These are phyloP conservation scores for Zapus hudsonius DNA, from an alignment of 2,113 vertebrate genomes.

Conservation along the genomic window DNA sequence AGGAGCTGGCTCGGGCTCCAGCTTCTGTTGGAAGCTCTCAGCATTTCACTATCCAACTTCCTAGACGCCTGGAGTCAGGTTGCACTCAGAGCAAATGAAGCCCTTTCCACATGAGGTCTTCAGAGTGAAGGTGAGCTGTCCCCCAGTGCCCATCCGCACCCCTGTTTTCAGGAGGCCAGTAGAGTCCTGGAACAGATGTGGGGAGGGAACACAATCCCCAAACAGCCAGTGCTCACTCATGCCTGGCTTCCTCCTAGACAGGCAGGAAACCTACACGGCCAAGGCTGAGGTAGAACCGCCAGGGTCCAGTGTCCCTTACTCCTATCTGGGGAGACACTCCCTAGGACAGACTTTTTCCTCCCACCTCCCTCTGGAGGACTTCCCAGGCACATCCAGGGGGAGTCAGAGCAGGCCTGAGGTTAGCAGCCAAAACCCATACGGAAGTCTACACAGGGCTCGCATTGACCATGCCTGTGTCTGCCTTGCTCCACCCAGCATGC, in stretches of 20 bases:
- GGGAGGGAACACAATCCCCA: not conserved
- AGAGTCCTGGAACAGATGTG: fast-evolving
- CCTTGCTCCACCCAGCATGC: not conserved
- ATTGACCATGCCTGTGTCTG: not conserved
- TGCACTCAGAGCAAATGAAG: constrained; percentile 79
- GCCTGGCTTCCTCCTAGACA: constrained; percentile 9
- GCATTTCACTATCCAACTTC: constrained; percentile 67
- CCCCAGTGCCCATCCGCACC: not conserved
- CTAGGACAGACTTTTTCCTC: not conserved
- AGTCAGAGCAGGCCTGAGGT: fast-evolving
- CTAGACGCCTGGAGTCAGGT: constrained; percentile 57
- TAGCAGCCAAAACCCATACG: fast-evolving
- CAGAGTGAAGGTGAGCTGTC: constrained; percentile 44
- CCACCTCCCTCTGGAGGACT: constrained; percentile 17
- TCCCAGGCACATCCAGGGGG: fast-evolving
- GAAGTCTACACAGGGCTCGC: not conserved
- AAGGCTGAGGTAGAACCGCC: fast-evolving
- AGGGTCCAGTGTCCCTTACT: not conserved
- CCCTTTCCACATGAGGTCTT: constrained; percentile 70
- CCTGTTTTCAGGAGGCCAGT: not conserved
- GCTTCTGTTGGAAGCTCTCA: constrained; percentile 79
- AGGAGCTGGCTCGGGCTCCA: constrained; percentile 62
- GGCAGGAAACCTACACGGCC: not conserved
- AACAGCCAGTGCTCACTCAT: not conserved
- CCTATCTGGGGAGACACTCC: constrained; percentile 5